Evolutionary conservation across 2,113 vertebrate species (phyloP), one percentile per base, ranked within the genome.

Genomic region (Oreochromis spilurus): DNA sequence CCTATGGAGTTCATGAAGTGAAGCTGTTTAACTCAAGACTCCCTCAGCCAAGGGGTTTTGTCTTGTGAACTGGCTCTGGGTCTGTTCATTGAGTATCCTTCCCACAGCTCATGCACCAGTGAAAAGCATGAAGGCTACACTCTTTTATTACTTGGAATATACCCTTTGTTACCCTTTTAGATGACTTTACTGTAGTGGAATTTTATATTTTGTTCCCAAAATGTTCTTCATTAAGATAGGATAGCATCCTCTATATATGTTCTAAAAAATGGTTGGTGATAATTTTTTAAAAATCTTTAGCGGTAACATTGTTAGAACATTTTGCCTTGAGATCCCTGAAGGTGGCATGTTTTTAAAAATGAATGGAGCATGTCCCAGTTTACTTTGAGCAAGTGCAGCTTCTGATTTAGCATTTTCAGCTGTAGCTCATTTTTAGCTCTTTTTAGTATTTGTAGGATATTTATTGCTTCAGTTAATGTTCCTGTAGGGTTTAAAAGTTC

Each of bases 81-180:
- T 50, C 48, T 62, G 75, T 88, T 89, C 77, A 81, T 65, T 91
- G 81, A 91, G 70, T 89, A 84, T 78, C 60, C 26, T 12, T 84
- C 72, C 86, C 79, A 88, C 72, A 70, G 55, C 70, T 86, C 4
- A 6, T 79, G 17, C 75, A 72, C 13, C 29, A 38, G 21, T 82
- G 48, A 75, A 82, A 78, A 60, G 17, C 7, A 82, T 65, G 11
- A 80, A 9, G 38, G 16, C 75, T 62, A 34, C 45, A 13, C n/a
- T 24, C 43, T 82, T 81, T 57, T 79, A 38, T 48, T 43, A 3
- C 55, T 48, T 19, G 24, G 45, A 52, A 50, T 10, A 57, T 21
- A 6, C 5, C 19, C 50, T 79, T 38, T 79, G 48, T 14, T 50
- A n/a, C 75, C 54, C 29, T 79, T 21, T 52, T 50, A 50, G 45